phyloP scores from a whole-genome alignment of 2,797 vertebrate genomes.

The Lates japonicus region DNA sequence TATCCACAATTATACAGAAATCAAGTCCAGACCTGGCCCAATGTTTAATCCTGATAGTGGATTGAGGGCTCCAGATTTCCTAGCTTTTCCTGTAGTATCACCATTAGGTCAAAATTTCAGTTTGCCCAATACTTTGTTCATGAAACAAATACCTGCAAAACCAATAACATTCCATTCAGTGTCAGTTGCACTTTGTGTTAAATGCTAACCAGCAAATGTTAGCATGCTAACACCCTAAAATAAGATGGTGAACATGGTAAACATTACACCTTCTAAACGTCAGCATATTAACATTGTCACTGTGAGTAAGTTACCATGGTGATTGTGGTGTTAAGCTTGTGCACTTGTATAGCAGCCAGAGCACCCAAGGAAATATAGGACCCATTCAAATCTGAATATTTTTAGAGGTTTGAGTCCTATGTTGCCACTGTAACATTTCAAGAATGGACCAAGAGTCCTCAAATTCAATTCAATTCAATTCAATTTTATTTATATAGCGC shows the following conservation, averaged over 20 bases:
- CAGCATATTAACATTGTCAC: too few relatives aligned
- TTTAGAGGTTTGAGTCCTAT: neutral
- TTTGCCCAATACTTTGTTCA: neutral
- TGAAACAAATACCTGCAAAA: neutral
- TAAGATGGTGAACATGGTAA: neutral
- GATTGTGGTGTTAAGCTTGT: too few relatives aligned
- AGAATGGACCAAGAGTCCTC: slow-evolving; percentile 5
- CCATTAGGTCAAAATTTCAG: neutral
- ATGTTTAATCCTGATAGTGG: too few relatives aligned
- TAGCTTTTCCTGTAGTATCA: neutral
- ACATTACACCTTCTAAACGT: neutral
- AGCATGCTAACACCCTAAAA: neutral
- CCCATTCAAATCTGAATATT: neutral
- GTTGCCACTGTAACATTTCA: neutral
- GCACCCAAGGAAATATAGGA: too few relatives aligned
- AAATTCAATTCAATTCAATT: too few relatives aligned
- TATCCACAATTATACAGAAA: too few relatives aligned
- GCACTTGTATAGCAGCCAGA: too few relatives aligned
- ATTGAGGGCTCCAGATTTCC: too few relatives aligned
- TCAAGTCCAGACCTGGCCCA: too few relatives aligned
- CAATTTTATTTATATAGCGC: too few relatives aligned
- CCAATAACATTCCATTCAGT: neutral
- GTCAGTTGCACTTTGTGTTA: too few relatives aligned
- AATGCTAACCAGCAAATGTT: neutral
- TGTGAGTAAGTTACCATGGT: too few relatives aligned